Conservation (phyloP, 2,113 vertebrate species). For the Equus quagga region DNA sequence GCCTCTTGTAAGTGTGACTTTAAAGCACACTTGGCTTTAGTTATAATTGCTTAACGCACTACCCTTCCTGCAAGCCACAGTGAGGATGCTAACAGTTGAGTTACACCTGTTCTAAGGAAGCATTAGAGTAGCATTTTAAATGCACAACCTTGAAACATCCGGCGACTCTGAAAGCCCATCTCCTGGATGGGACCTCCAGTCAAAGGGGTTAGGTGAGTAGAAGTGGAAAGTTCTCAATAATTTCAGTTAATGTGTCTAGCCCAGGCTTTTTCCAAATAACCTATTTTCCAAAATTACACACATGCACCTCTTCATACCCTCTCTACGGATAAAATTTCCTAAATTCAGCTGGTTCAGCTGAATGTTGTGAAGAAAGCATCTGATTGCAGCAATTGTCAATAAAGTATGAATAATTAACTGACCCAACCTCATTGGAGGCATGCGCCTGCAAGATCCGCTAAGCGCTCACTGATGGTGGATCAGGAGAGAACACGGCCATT, state of each 20-base stretch:
- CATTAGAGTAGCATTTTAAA: slow-evolving; percentile 3
- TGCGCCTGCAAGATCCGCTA: background rate
- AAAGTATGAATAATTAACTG: background rate
- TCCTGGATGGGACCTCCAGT: background rate
- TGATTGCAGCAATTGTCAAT: background rate
- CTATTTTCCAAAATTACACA: background rate
- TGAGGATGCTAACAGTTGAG: background rate
- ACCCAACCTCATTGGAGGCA: background rate
- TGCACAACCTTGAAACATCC: background rate
- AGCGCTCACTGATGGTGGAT: background rate
- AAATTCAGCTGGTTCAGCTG: background rate
- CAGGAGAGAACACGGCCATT: background rate
- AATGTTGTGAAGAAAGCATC: background rate
- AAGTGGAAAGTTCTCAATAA: background rate
- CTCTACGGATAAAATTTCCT: background rate
- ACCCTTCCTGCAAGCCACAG: background rate
- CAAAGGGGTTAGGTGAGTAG: background rate
- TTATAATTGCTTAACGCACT: background rate
- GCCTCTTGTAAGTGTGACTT: background rate
- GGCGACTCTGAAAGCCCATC: background rate
- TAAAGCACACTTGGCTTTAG: background rate
- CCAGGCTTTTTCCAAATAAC: background rate
- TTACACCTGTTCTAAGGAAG: background rate
- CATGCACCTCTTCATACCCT: background rate
- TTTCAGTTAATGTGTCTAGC: background rate